A percentile compares a stretch with the other conserved stretches of the same genome.
These are phyloP conservation scores for Bos indicus DNA, from an alignment of 2,113 vertebrate species.

Conservation along the genomic window DNA sequence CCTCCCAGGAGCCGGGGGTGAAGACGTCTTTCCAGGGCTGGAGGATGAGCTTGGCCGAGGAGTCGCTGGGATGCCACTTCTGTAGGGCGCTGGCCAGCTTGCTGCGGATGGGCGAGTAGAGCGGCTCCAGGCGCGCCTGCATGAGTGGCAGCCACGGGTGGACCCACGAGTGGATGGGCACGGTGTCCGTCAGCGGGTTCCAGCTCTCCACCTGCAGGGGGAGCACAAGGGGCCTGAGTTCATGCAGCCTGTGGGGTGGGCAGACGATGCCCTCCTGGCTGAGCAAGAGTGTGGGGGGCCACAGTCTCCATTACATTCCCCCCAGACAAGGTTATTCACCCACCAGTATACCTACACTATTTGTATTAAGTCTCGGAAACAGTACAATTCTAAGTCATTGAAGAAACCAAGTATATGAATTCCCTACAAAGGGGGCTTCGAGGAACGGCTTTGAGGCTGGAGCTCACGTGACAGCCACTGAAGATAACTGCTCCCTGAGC, in stretches of 20 bases:
- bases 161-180: slow-evolving; percentile 98
- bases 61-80: slow-evolving; percentile 97
- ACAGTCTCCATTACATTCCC: too few species aligned
- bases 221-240: rapidly evolving
- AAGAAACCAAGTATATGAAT: background rate
- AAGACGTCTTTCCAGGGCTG: slow-evolving; percentile 99
- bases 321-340: background rate
- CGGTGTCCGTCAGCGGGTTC: slow-evolving; percentile 97
- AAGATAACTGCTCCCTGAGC: rapidly evolving
- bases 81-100: slow-evolving; percentile 94
- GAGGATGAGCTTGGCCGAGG: slow-evolving; percentile 96
- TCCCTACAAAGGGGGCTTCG: rapidly evolving
- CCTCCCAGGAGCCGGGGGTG: slow-evolving; percentile 96
- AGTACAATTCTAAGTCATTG: background rate
- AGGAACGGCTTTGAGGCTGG: background rate
- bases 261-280: background rate
- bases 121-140: slow-evolving; percentile 91
- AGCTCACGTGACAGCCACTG: rapidly evolving
- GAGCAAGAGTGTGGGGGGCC: background rate
- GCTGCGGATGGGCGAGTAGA: slow-evolving; percentile 94
- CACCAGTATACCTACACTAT: background rate
- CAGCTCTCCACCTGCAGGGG: slow-evolving; percentile 91
- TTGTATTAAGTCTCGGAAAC: background rate
- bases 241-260: rapidly evolving
- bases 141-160: slow-evolving; percentile 97